Evolutionary conservation across 64 coral and sea anemone genomes (phyloP), one percentile per base, ranked within the genome.

Genomic region (Actinia equina): DNA sequence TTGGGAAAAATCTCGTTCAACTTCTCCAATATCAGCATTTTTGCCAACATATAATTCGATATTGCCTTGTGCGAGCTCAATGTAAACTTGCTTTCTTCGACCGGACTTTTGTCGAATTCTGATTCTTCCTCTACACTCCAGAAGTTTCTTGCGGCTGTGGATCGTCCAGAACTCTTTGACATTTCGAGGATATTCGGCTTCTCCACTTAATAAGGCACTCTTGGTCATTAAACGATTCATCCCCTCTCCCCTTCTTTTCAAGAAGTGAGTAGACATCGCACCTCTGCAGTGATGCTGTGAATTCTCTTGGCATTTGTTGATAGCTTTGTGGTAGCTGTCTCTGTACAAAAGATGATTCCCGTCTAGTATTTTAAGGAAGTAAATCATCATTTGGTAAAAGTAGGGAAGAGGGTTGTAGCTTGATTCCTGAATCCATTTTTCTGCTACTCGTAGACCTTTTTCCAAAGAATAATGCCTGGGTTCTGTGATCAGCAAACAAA

Each of bases 381-480:
- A 93, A 43, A 97, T 93, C 10, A 77, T 83, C 91, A 97, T 93
- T 14, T 90, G 56, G 82, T 93, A 97, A 77, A 90, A 93, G 43
- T 93, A 69, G 11, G 88, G 91, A 7, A 91, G 49, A 16, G 70
- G 62, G 17, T 90, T 71, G 45, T 93, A 78, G 15, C n/a, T 3
- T n/a, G 37, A 79, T 41, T 86, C 89, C 89, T 87, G 57, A 6
- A 56, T 25, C 90, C 90, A 37, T 37, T 37, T 37, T 92, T 12
- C 44, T 42, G 13, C 18, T 67, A 98, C 61, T 49, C 30, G 11
- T 9, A 93, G 23, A 42, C 91, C 91, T 88, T 93, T 88, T 1
- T 98, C 63, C 7, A 98, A 56, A 4, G 51, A 93, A 43, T 93
- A 93, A 37, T 37, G 30, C 30, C 44, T 92, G 90, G 20, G 82